Percentiles rank a stretch among this genome's conserved stretches.
Conservation (phyloP, 2,888 invertebrate genomes). For the Temnothorax ravouxi region DNA sequence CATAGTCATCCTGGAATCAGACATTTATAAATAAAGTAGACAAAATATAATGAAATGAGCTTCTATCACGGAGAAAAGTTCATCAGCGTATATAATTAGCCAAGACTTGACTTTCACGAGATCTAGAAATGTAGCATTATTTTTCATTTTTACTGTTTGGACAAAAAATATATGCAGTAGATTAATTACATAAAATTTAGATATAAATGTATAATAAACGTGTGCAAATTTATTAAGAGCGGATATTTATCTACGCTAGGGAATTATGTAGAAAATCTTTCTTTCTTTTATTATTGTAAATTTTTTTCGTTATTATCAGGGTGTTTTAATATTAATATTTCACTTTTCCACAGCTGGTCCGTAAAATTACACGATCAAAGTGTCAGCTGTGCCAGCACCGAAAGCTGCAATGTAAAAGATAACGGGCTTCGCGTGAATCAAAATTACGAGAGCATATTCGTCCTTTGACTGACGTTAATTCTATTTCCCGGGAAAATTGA, state of each 20-base stretch:
- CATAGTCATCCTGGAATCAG: slow-evolving; percentile 26
- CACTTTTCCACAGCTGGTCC: slow-evolving; percentile 35
- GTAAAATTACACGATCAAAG: slow-evolving; percentile 57
- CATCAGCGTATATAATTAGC: background rate
- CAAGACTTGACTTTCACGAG: background rate
- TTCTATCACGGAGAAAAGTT: background rate
- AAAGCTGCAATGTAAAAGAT: slow-evolving; percentile 55
- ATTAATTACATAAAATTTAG: slow-evolving; percentile 14
- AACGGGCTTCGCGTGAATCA: slow-evolving; percentile 60
- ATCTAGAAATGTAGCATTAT: background rate
- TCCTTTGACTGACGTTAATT: slow-evolving; percentile 70
- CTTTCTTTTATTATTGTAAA: background rate
- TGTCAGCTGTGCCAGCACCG: slow-evolving; percentile 46
- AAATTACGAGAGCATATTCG: slow-evolving; percentile 62
- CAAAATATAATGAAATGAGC: slow-evolving; percentile 15
- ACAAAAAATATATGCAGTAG: background rate
- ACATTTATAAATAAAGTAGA: slow-evolving; percentile 21
- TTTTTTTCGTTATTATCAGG: slow-evolving; percentile 35
- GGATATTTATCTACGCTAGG: background rate
- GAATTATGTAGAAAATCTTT: slow-evolving; percentile 7
- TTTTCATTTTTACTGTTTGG: slow-evolving; percentile 1
- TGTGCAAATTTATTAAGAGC: background rate
- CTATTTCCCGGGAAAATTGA: slow-evolving; percentile 70
- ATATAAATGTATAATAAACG: background rate
- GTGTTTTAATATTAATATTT: slow-evolving; percentile 55